Base-by-base conservation (phyloP, 2,113 vertebrate genomes). In the Lagopus muta region DNA sequence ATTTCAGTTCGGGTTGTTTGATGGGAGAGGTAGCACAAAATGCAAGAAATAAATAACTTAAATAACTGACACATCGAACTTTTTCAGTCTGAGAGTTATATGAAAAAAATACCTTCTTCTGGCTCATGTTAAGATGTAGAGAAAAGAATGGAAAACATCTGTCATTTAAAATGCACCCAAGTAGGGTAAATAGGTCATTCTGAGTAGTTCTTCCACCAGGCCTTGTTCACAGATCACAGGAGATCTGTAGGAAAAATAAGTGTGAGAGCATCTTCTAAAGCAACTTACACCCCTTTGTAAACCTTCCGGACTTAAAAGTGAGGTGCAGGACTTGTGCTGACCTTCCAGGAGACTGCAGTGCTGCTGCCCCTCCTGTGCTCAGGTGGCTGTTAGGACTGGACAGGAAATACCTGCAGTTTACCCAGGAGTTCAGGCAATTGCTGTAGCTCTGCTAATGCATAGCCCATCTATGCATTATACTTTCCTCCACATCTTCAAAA, bases 381-480 rank as follows among this genome's bases (percentile, higher is more conserved):
- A 28, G 24, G 10, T 62, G 36, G 11, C 38, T 64, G 38, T 28
- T 62, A 17, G 25, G 61, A 27, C 36, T 62, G 38, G 36, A 40
- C 25, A 40, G 61, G 10, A 40, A 27, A 62, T 38, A 27, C 58
- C 22, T 36, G 58, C 22, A 36, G 34, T 25, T 36, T 36, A 61
- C 34, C 18, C 24, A 40, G 61, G 36, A 62, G 61, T 38, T 62
- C 10, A 40, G 17, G 25, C 24, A 27, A 24, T 32, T 19, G 36
- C 34, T 61, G 34, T 36, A 40, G 36, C 27, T 62, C 36, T 62
- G 24, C 61, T 25, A 28, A 25, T 18, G 15, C 36, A 27, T 45
- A 1, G 1, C 64, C 61, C 13, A 2, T 40, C 50, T 80, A 38
- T 16, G 21, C 11, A 0, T 73, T 42, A 4, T 0, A 0, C 10